Conservation (phyloP, 1,140 invertebrate genomes). For the Temnothorax longispinosus region DNA sequence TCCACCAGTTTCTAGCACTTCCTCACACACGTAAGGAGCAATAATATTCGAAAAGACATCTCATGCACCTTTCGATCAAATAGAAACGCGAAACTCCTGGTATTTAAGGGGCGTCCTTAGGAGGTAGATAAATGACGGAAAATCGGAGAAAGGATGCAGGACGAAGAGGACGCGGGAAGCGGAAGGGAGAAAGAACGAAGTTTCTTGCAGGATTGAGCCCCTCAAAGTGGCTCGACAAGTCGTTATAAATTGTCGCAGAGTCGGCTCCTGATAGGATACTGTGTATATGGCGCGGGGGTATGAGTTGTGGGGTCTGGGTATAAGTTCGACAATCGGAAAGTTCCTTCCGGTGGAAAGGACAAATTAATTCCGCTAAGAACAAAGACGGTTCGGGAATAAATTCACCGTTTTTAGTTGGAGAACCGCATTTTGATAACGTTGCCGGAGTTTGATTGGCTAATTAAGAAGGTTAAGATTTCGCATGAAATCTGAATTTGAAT, state of each 20-base stretch:
- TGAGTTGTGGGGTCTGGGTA: slow-evolving; percentile 1
- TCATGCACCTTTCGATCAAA: slow-evolving; percentile 17
- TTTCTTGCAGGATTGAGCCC: slow-evolving; percentile 48
- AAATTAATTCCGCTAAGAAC: slow-evolving; percentile 79
- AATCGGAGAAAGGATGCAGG: slow-evolving; percentile 37
- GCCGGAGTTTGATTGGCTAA: slow-evolving; percentile 11
- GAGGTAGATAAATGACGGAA: background rate
- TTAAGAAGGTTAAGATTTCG: background rate
- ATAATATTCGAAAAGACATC: slow-evolving; percentile 4
- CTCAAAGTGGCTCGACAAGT: slow-evolving; percentile 73
- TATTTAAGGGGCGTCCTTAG: slow-evolving; percentile 48
- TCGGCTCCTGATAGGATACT: slow-evolving; percentile 53
- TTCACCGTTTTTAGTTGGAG: slow-evolving; percentile 44
- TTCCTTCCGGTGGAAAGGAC: slow-evolving; percentile 67
- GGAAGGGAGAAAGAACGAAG: slow-evolving; percentile 11
- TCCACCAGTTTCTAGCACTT: background rate
- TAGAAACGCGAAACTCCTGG: slow-evolving; percentile 32
- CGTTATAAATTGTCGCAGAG: slow-evolving; percentile 74
- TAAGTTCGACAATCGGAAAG: slow-evolving; percentile 65
- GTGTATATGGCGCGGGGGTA: slow-evolving; percentile 43
- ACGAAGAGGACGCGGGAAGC: background rate
- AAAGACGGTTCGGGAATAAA: slow-evolving; percentile 73
- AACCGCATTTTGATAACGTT: slow-evolving; percentile 36
- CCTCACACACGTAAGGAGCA: background rate
- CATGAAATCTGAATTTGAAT: background rate